These are phyloP conservation scores for Pelodiscus sinensis DNA, from an alignment of 2,113 vertebrate genomes.

Conservation along the genomic window DNA sequence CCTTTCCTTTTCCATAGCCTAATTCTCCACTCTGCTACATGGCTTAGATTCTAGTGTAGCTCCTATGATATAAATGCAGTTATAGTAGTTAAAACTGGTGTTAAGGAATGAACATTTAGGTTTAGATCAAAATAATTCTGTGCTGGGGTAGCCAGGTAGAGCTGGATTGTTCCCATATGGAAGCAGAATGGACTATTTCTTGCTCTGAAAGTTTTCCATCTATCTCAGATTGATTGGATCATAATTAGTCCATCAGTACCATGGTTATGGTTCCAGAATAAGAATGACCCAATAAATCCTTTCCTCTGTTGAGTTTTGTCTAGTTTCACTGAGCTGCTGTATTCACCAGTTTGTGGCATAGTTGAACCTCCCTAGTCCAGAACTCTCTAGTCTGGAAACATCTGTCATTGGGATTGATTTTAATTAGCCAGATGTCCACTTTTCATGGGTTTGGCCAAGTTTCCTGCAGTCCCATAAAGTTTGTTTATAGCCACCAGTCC, in stretches of 20 bases:
- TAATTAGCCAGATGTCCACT: no score
- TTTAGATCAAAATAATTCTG: neutral
- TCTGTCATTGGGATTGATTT: no score
- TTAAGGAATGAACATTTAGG: neutral
- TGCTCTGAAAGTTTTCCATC: neutral
- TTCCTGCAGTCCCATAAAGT: no score
- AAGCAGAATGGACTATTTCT: neutral
- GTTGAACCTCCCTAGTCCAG: neutral
- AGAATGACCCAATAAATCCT: neutral
- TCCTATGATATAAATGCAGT: neutral
- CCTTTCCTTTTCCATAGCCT: neutral
- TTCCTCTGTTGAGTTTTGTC: slow-evolving; percentile 51
- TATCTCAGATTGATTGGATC: neutral
- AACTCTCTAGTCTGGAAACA: no score
- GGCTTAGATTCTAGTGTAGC: neutral
- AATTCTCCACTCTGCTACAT: neutral
- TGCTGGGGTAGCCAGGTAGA: neutral
- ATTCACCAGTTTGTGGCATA: neutral
- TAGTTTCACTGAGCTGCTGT: neutral
- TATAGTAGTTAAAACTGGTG: neutral
- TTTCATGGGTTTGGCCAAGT: no score
- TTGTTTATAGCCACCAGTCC: no score
- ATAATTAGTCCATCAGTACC: neutral
- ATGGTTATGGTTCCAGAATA: neutral
- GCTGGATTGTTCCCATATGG: neutral